phyloP scores from a whole-genome alignment of 2,888 invertebrate species.

The Machimus rusticus region DNA sequence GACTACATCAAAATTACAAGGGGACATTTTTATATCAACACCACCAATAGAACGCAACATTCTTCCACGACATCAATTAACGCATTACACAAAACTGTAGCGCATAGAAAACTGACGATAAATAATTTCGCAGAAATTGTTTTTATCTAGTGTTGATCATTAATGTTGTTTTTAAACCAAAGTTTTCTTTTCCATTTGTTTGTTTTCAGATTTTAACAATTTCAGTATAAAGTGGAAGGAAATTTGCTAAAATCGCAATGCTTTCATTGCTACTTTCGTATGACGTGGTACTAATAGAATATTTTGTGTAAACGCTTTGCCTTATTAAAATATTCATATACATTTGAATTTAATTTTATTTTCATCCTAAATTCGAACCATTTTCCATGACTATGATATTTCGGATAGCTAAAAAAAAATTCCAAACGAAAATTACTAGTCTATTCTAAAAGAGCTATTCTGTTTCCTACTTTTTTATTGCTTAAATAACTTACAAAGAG shows the following conservation, averaged over 20 bases:
- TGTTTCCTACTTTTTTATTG: too few relatives aligned
- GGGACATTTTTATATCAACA: neutral
- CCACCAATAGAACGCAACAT: neutral
- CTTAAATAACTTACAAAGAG: too few relatives aligned
- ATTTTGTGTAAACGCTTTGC: constrained; percentile 43
- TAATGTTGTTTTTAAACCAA: neutral
- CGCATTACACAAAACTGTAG: neutral
- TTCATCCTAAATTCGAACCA: neutral
- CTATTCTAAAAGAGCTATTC: too few relatives aligned
- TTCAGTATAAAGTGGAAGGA: neutral
- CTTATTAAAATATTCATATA: constrained; percentile 40
- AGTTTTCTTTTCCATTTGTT: neutral
- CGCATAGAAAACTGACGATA: neutral
- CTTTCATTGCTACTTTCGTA: constrained; percentile 53
- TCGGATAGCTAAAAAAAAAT: too few relatives aligned
- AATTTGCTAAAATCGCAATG: constrained; percentile 49
- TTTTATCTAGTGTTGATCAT: constrained; percentile 16
- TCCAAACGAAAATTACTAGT: too few relatives aligned
- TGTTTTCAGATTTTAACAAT: neutral
- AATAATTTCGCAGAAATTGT: neutral
- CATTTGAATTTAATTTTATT: constrained; percentile 18
- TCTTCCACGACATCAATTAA: neutral
- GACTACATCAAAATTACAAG: neutral
- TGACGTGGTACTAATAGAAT: constrained; percentile 28
- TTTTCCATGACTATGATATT: too few relatives aligned